Percentiles rank a stretch among this genome's conserved stretches.
These are phyloP conservation scores for Phalera bucephala DNA, from an alignment of 2,888 invertebrate species.

Conservation along the genomic window DNA sequence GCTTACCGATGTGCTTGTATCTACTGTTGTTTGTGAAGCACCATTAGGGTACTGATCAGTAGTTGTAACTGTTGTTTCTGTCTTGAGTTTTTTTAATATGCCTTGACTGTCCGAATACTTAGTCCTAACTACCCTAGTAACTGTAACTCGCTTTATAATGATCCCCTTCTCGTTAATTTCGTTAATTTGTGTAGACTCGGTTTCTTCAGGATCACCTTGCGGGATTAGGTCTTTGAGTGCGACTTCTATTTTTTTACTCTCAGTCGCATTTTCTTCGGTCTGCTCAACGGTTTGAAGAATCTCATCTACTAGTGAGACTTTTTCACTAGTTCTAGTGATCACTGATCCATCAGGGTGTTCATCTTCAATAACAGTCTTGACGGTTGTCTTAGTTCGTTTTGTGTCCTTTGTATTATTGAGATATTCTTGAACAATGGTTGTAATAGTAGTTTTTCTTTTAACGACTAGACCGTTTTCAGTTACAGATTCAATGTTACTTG, in stretches of 20 bases:
- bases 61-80: conserved; percentile 47
- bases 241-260: conserved; percentile 22
- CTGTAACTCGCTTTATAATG: conserved; percentile 33
- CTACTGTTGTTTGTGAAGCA: conserved; percentile 52
- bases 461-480: conserved; percentile 49
- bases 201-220: conserved; percentile 34
- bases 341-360: conserved; percentile 66
- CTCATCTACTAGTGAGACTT: conserved; percentile 57
- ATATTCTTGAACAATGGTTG: conserved; percentile 50
- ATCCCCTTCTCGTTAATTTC: conserved; percentile 35
- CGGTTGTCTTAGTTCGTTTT: conserved; percentile 58
- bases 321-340: conserved; percentile 63
- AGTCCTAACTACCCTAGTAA: conserved; percentile 38
- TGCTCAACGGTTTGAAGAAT: conserved; percentile 19
- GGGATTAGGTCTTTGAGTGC: conserved; percentile 28
- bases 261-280: conserved; percentile 11
- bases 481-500: conserved; percentile 41
- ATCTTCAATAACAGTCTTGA: conserved; percentile 61
- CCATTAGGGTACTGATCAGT: conserved; percentile 61
- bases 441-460: conserved; percentile 54
- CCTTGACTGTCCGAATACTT: conserved; percentile 38
- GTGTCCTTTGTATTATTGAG: conserved; percentile 37
- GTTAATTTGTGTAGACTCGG: conserved; percentile 29
- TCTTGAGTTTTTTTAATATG: conserved; percentile 47
- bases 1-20: conserved; percentile 58